phyloP scores from a whole-genome alignment of 2,113 vertebrate genomes.

The Triplophysa tibetana region DNA sequence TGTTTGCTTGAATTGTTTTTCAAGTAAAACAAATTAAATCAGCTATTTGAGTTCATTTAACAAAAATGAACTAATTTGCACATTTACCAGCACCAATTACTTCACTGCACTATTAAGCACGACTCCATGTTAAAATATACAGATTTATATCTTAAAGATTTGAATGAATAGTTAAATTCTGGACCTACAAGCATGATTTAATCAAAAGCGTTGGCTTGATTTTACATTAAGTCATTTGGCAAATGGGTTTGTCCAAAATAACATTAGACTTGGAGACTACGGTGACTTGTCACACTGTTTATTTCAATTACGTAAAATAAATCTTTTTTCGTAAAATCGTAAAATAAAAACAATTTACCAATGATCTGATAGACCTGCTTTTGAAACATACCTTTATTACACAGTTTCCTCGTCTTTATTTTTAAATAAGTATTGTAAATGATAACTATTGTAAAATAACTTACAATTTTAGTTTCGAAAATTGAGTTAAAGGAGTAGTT shows the following conservation, averaged over 20 bases:
- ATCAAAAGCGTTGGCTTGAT: not conserved
- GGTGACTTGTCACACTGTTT: not conserved
- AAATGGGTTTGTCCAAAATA: too few species aligned
- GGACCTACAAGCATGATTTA: not conserved
- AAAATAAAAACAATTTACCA: too few species aligned
- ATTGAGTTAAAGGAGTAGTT: too few species aligned
- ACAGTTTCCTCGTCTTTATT: too few species aligned
- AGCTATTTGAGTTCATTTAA: not conserved
- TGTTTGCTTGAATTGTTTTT: not conserved
- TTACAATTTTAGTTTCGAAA: too few species aligned
- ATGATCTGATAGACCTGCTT: too few species aligned
- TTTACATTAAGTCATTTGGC: not conserved
- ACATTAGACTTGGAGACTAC: too few species aligned
- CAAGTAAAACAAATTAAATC: not conserved
- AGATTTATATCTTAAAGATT: not conserved
- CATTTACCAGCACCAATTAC: not conserved
- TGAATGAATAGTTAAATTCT: not conserved
- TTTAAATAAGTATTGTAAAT: too few species aligned
- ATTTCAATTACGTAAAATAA: not conserved
- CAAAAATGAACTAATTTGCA: not conserved
- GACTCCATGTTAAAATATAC: constrained; percentile 3
- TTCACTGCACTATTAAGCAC: constrained; percentile 3
- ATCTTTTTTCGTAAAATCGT: too few species aligned
- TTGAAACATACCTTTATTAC: too few species aligned
- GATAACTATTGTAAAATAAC: too few species aligned